These are phyloP conservation scores for Merodon equestris DNA, from an alignment of 2,888 invertebrate genomes.

Conservation along the genomic window DNA sequence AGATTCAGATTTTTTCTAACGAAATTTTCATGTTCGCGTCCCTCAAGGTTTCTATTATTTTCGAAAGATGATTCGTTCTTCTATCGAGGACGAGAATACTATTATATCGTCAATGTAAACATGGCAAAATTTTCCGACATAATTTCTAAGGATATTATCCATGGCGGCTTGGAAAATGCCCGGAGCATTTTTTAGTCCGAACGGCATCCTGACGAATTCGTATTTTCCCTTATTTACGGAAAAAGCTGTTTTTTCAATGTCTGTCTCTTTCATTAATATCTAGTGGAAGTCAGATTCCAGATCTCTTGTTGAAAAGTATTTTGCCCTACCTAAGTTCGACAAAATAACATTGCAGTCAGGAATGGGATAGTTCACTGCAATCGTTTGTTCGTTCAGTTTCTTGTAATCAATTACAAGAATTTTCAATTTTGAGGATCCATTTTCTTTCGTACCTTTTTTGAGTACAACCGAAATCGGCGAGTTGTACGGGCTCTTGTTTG, in stretches of 20 bases:
- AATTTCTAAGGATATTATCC: constrained; percentile 4
- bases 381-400: constrained; percentile 7
- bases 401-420: constrained; percentile 13
- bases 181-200: constrained; percentile 22
- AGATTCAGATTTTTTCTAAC: constrained; percentile 26
- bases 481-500: background rate
- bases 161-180: constrained; percentile 19
- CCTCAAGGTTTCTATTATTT: constrained; percentile 3
- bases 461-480: constrained; percentile 1
- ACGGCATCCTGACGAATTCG: constrained; percentile 23
- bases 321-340: constrained; percentile 7
- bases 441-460: background rate
- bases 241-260: constrained; percentile 17
- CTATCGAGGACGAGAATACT: constrained; percentile 21
- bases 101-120: constrained; percentile 27
- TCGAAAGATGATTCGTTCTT: background rate
- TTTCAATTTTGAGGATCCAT: background rate
- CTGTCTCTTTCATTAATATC: background rate
- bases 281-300: constrained; percentile 10
- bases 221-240: constrained; percentile 13
- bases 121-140: constrained; percentile 21
- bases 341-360: constrained; percentile 2
- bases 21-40: constrained; percentile 31
- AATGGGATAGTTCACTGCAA: constrained; percentile 4
- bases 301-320: constrained; percentile 6